Percentiles rank a stretch among this genome's conserved stretches.
Evolutionary conservation across 2,113 vertebrate genomes (phyloP).

Genomic region (Pyrgilauda ruficollis): DNA sequence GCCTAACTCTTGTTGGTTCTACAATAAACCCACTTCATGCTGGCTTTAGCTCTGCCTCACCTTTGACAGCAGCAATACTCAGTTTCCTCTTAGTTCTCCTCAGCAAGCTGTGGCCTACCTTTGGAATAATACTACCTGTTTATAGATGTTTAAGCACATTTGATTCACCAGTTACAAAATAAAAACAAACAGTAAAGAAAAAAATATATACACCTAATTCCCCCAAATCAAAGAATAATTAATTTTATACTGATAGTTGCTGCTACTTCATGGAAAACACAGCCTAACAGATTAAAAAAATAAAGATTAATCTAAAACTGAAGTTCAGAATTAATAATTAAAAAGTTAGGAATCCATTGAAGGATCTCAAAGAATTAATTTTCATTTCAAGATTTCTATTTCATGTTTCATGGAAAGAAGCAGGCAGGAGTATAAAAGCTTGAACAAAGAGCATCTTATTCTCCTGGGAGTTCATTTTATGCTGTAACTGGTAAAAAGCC

Average conservation of each 20-base stretch:
- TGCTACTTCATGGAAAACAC: neutral
- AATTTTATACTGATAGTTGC: neutral
- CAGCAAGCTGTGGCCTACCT: neutral
- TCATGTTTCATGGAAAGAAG: neutral
- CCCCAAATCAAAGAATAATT: neutral
- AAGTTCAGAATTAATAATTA: neutral
- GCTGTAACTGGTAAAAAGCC: constrained; percentile 11
- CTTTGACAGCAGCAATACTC: neutral
- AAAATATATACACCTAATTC: neutral
- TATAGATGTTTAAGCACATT: neutral
- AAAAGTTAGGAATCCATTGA: neutral
- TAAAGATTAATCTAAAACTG: neutral
- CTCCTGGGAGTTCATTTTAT: constrained; percentile 1
- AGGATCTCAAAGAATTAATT: neutral
- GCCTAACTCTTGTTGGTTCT: neutral
- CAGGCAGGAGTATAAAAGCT: neutral
- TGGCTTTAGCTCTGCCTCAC: neutral
- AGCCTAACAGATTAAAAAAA: neutral
- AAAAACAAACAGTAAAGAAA: neutral
- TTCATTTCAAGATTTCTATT: neutral
- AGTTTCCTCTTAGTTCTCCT: neutral
- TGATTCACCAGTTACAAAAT: neutral
- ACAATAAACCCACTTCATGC: neutral
- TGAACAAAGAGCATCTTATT: neutral
- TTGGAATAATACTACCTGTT: neutral